Evolutionary conservation across 2,888 invertebrate species (phyloP).

Genomic region (Orchestes rusci): DNA sequence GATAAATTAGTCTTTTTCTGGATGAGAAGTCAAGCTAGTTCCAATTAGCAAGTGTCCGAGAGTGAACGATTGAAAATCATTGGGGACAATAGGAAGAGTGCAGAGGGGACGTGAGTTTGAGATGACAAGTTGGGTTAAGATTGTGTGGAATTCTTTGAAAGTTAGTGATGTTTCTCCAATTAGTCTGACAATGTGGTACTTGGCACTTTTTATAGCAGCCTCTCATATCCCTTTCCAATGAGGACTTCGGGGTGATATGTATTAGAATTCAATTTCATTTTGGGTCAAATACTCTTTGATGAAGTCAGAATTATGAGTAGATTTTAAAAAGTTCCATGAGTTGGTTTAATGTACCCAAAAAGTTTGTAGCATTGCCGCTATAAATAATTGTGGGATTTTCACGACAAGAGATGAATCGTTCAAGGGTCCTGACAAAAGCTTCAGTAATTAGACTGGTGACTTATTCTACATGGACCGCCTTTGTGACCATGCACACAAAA

Average conservation of each 20-base stretch:
- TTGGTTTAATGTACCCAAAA: conserved; percentile 9
- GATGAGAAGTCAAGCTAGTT: conserved; percentile 5
- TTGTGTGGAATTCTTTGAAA: conserved; percentile 33
- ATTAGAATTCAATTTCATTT: conserved; percentile 10
- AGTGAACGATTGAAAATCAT: conserved; percentile 5
- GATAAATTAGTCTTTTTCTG: conserved; percentile 8
- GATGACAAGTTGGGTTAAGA: conserved; percentile 30
- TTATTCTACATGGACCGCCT: conserved; percentile 10
- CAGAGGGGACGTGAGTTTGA: conserved; percentile 26
- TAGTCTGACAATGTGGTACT: too few relatives aligned
- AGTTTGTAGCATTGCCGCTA: too few relatives aligned
- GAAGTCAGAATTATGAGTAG: too few relatives aligned
- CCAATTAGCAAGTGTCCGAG: conserved; percentile 6
- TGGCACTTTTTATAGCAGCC: too few relatives aligned
- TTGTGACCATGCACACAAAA: conserved; percentile 9
- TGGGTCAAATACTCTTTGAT: too few relatives aligned
- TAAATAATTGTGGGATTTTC: too few relatives aligned
- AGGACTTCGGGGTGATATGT: conserved; percentile 6
- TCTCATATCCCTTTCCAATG: too few relatives aligned
- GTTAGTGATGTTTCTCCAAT: conserved; percentile 27
- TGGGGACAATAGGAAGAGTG: conserved; percentile 10
- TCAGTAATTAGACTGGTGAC: conserved; percentile 10
- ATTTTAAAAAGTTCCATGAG: conserved; percentile 7
- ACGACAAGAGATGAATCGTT: conserved; percentile 11
- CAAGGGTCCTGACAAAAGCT: conserved; percentile 6